Base-by-base conservation (phyloP, 2,113 vertebrate genomes). In the Gymnogyps californianus region DNA sequence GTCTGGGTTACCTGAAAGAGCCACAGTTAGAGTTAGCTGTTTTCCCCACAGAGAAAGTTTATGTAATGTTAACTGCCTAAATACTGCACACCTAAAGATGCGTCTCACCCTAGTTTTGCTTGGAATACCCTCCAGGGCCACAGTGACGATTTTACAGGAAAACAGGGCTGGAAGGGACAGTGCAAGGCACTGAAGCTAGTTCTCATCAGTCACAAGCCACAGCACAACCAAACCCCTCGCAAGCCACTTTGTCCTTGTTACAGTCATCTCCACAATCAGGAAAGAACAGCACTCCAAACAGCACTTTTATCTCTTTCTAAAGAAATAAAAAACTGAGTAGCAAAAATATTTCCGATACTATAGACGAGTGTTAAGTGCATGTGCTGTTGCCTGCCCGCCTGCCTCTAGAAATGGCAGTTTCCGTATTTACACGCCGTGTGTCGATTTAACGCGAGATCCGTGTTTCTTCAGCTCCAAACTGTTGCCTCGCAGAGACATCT, bases 401-500 rank as follows among this genome's bases (percentile, higher is more conserved):
- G 44, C 0, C 47, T 44, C 25, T 5, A 42, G 46, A 4, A 34
- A 38, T 2, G 32, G 47, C 88, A 32, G 89, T 6, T 75, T 36
- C 62, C 8, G 49, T 55, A 22, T 78, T 40, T 14, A 34, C 58
- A 14, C 0, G 14, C 54, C 1, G 52, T 8, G 13, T 3, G 42
- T 1, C 11, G 67, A 62, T 28, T 15, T 4, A 18, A 46, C 3
- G 52, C 85, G 22, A 62, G 87, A 78, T 58, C 76, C 16, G 44
- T 3, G 6, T 19, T 24, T 74, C 81, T n/a, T 24, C 20, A 29
- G 83, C 34, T 42, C 14, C 58, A n/a, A 97, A 96, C n/a, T 44
- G 90, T 47, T 96, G 98, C 97, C 97, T 91, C 96, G 74, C 51
- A 98, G 98, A 84, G 98, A 89, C 98, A 95, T 52, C 98, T 98